Conservation (phyloP, 2,113 vertebrate genomes). For the Sphyrna mokarran region DNA sequence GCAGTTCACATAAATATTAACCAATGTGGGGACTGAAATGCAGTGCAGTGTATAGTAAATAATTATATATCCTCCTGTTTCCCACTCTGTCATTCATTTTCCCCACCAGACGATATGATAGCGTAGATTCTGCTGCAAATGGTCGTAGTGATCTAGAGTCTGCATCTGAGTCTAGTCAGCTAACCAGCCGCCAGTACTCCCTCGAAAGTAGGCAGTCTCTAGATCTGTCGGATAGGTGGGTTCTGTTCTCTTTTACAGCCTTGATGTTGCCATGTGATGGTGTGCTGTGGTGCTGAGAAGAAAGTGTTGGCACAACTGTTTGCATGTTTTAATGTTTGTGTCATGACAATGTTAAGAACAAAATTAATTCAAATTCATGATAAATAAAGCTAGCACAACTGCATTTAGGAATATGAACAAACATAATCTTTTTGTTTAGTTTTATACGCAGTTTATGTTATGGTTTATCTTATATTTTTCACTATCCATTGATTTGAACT, state of each 20-base stretch:
- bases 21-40: background rate
- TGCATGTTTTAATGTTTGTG: conserved; percentile 38
- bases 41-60: conserved; percentile 5
- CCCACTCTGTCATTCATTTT: conserved; percentile 37
- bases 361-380: too few species aligned
- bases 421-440: background rate
- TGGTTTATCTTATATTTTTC: background rate
- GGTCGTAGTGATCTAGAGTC: conserved; percentile 47
- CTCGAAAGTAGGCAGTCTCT: conserved; percentile 50
- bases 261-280: conserved; percentile 34
- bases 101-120: conserved; percentile 43
- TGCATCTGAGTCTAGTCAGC: conserved; percentile 49
- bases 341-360: background rate
- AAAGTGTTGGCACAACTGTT: background rate
- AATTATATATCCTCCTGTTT: conserved; percentile 41
- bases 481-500: background rate
- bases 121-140: conserved; percentile 47
- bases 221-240: conserved; percentile 48
- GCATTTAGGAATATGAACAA: background rate
- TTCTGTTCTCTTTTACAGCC: conserved; percentile 40
- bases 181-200: conserved; percentile 51
- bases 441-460: background rate
- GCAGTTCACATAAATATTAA: background rate
- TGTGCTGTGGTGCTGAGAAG: conserved; percentile 39
- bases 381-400: background rate